Conservation (phyloP, 2,888 invertebrate genomes). For the Nemapogon koenigi region DNA sequence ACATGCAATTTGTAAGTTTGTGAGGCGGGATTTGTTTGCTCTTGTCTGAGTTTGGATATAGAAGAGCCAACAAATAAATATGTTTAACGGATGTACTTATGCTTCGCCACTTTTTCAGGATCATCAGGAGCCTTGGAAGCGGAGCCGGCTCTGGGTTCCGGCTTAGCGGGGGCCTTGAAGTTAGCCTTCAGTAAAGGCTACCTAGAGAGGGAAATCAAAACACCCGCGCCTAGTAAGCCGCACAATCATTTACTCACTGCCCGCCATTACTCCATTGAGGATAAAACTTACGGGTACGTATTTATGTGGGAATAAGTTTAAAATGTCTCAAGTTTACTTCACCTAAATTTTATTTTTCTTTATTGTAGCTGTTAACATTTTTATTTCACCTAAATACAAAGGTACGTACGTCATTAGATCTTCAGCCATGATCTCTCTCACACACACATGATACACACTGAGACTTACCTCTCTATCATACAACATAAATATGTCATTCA, state of each 20-base stretch:
- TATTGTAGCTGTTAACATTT: no score
- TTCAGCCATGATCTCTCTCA: no score
- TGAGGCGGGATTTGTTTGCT: not conserved
- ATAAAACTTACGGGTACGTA: conserved; percentile 73
- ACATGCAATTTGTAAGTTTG: no score
- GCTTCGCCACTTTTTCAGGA: conserved; percentile 12
- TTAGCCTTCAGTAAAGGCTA: conserved; percentile 95
- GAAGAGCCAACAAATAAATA: not conserved
- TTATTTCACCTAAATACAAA: no score
- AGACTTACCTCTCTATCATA: no score
- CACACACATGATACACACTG: no score
- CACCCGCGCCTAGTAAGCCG: conserved; percentile 72
- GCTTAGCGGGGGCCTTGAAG: conserved; percentile 89
- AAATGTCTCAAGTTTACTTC: no score
- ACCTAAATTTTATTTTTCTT: no score
- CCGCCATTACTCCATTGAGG: conserved; percentile 23
- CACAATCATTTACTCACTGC: conserved; percentile 57
- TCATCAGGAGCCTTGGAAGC: conserved; percentile 77
- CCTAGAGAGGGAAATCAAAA: conserved; percentile 80
- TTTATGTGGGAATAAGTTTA: no score
- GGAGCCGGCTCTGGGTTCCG: conserved; percentile 91
- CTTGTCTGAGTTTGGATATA: not conserved
- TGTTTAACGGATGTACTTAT: not conserved
- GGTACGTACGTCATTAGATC: no score
- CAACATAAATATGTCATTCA: no score